Percentiles rank a stretch among this genome's conserved stretches.
phyloP scores from a whole-genome alignment of 2,888 invertebrate species.

The Encarsia formosa region DNA sequence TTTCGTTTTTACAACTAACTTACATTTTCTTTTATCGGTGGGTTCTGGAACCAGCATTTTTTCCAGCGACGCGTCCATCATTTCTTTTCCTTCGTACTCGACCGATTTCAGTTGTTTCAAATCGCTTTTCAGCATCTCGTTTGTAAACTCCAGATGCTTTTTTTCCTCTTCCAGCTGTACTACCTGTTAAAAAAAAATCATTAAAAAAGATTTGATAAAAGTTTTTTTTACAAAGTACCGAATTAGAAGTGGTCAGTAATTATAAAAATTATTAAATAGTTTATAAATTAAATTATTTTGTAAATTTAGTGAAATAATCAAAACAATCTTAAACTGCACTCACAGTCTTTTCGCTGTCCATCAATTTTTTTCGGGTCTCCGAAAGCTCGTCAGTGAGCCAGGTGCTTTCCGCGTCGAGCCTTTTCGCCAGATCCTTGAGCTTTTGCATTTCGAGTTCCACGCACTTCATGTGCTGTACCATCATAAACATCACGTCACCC shows the following conservation, averaged over 20 bases:
- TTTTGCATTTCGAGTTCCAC: conserved; percentile 99
- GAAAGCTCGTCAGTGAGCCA: conserved; percentile 98
- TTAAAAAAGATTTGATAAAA: too few relatives aligned
- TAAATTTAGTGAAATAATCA: too few relatives aligned
- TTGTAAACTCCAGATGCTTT: conserved; percentile 96
- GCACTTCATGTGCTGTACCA: conserved; percentile 92
- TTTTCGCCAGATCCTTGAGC: conserved; percentile 91
- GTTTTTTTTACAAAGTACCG: too few relatives aligned
- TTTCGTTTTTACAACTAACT: too few relatives aligned
- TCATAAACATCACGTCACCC: conserved; percentile 96
- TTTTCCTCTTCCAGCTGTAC: conserved; percentile 97
- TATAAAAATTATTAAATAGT: too few relatives aligned
- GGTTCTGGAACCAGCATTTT: conserved; percentile 95
- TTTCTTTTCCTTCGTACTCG: conserved; percentile 57
- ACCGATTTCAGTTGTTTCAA: conserved; percentile 55
- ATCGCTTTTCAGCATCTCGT: conserved; percentile 74
- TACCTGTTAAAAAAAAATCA: too few relatives aligned
- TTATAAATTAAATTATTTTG: too few relatives aligned
- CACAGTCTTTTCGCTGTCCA: conserved; percentile 88
- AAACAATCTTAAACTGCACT: conserved; percentile 26
- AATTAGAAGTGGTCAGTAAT: too few relatives aligned
- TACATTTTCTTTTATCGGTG: conserved; percentile 83
- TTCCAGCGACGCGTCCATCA: conserved; percentile 75
- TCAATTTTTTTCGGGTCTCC: conserved; percentile 93
- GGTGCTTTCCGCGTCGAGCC: conserved; percentile 97